Percentiles rank a stretch among this genome's conserved stretches.
These are phyloP conservation scores for Myrmophylax atrothorax DNA, from an alignment of 2,113 vertebrate genomes.

Conservation along the genomic window DNA sequence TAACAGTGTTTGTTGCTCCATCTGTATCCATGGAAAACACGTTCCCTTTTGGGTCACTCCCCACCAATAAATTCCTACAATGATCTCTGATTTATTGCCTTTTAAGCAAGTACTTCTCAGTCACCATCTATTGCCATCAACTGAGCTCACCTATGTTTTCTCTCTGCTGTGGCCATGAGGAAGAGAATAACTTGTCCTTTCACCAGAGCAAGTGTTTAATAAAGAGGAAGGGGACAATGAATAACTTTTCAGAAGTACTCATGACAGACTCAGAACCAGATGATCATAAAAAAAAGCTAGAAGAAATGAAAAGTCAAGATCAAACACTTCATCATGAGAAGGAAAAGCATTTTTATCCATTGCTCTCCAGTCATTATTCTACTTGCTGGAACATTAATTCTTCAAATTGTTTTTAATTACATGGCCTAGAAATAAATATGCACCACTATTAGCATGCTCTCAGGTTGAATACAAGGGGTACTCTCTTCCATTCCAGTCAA, in stretches of 20 bases:
- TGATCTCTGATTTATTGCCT: not conserved
- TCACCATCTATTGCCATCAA: not conserved
- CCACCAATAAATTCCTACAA: not conserved
- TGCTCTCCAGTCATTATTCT: not conserved
- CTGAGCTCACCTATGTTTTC: not conserved
- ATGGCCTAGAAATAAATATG: conserved; percentile 46
- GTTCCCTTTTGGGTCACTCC: not conserved
- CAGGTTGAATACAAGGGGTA: conserved; percentile 28
- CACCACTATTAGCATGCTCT: conserved; percentile 45
- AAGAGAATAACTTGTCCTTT: not conserved
- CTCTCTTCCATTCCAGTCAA: conserved; percentile 63
- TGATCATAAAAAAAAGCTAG: not conserved
- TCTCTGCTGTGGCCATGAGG: not conserved
- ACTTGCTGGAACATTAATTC: conserved; percentile 25
- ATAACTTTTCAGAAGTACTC: not conserved
- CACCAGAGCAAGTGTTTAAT: not conserved
- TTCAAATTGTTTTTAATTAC: conserved; percentile 55
- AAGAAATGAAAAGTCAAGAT: conserved; percentile 10
- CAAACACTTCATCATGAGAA: conserved; percentile 10
- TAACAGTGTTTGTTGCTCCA: not conserved
- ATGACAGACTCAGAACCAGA: not conserved
- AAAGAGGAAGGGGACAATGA: not conserved
- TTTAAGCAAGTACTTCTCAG: not conserved
- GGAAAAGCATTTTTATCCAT: not conserved
- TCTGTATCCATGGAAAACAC: not conserved